Evolutionary conservation across 2,888 invertebrate species (phyloP).

Genomic region (Macaria liturata): DNA sequence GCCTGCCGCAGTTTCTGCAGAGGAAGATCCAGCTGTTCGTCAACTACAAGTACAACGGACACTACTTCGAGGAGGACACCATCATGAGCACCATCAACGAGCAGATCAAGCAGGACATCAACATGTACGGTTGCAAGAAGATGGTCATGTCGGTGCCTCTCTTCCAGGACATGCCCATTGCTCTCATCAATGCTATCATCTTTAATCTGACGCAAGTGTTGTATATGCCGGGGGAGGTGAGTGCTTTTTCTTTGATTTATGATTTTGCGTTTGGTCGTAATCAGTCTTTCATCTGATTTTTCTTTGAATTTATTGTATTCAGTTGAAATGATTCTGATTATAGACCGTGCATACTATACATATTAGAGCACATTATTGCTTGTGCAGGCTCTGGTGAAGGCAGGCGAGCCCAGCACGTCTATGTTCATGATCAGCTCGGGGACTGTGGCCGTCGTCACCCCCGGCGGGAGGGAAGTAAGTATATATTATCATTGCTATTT

Average conservation of each 20-base stretch:
- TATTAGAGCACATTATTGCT: no score
- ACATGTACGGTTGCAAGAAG: constrained; percentile 77
- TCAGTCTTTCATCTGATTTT: no score
- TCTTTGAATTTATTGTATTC: no score
- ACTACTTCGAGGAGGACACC: constrained; percentile 54
- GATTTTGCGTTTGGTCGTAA: no score
- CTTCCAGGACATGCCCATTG: constrained; percentile 77
- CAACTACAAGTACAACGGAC: constrained; percentile 59
- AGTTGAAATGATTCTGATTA: no score
- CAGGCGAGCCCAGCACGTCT: constrained; percentile 75
- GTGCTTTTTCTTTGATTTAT: not conserved
- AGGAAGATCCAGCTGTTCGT: constrained; percentile 55
- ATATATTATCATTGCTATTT: not conserved
- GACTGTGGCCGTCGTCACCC: constrained; percentile 82
- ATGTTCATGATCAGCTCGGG: constrained; percentile 85
- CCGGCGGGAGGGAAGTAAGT: constrained; percentile 78
- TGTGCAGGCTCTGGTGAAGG: constrained; percentile 77
- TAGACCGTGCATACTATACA: no score
- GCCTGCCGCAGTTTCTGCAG: constrained; percentile 49
- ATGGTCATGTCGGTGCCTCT: constrained; percentile 80
- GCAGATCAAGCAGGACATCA: constrained; percentile 79
- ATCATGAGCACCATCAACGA: constrained; percentile 62
- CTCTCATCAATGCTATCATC: constrained; percentile 76
- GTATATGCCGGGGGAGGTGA: constrained; percentile 73
- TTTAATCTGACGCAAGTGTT: constrained; percentile 76